Evolutionary conservation across 2,797 vertebrate species (phyloP).

Genomic region (Gallinago stenura): DNA sequence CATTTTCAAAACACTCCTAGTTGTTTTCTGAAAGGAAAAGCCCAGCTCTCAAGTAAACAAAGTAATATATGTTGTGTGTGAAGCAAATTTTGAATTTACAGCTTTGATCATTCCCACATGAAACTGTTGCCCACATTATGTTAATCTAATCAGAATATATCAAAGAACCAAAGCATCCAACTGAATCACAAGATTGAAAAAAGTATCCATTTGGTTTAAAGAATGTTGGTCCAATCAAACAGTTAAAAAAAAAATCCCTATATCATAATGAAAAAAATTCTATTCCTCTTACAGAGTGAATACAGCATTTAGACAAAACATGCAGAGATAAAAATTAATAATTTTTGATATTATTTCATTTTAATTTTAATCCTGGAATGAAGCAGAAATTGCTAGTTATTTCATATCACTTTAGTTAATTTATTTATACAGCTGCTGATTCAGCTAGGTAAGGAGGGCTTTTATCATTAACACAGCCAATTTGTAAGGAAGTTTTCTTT

Average conservation of each 20-base stretch:
- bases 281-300: not conserved
- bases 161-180: not conserved
- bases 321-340: not conserved
- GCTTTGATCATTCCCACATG: not conserved
- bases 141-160: not conserved
- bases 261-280: not conserved
- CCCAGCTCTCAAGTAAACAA: not conserved
- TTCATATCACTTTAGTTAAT: not conserved
- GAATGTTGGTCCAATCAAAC: not conserved
- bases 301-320: not conserved
- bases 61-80: accelerated
- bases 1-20: accelerated
- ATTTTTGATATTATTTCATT: not conserved
- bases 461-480: not conserved
- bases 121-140: not conserved
- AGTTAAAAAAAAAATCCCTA: not conserved
- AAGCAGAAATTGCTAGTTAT: not conserved
- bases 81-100: not conserved
- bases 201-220: not conserved
- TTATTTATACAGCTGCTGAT: not conserved
- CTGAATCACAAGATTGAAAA: not conserved
- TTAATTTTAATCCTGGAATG: not conserved
- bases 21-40: not conserved
- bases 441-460: not conserved
- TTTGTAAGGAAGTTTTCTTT: not conserved